Conservation (phyloP, 1,140 invertebrate species). For the Dinoponera quadriceps region DNA sequence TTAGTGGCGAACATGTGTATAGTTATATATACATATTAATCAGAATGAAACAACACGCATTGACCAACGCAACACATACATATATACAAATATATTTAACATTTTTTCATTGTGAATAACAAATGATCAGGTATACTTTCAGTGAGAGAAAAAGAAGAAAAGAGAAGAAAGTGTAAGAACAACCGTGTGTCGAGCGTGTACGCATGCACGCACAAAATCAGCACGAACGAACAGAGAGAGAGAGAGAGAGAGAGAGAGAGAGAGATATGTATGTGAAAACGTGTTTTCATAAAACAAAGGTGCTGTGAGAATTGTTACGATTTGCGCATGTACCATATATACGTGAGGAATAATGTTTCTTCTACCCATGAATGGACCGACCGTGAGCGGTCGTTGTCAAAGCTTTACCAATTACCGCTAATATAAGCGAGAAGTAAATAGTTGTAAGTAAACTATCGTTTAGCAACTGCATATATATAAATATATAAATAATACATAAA, state of each 20-base stretch:
- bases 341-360: constrained; percentile 66
- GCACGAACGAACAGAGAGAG: constrained; percentile 39
- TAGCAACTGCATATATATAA: constrained; percentile 70
- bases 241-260: constrained; percentile 2
- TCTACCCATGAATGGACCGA: constrained; percentile 44
- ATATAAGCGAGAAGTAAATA: constrained; percentile 68
- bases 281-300: constrained; percentile 54
- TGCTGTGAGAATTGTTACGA: constrained; percentile 68
- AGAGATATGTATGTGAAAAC: constrained; percentile 40
- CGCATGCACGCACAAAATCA: not conserved
- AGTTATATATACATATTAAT: constrained; percentile 59
- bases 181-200: constrained; percentile 17
- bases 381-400: constrained; percentile 48
- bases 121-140: constrained; percentile 57
- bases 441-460: constrained; percentile 73
- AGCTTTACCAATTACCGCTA: constrained; percentile 61
- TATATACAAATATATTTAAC: constrained; percentile 58
- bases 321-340: constrained; percentile 64
- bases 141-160: constrained; percentile 8
- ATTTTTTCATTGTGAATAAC: constrained; percentile 73
- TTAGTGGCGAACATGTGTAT: constrained; percentile 61
- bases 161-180: constrained; percentile 14
- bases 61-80: constrained; percentile 47
- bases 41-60: constrained; percentile 35
- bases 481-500: constrained; percentile 56